phyloP scores from a whole-genome alignment of 35 echinoderm and acorn worm genomes.

The Nesometra sesokonis region DNA sequence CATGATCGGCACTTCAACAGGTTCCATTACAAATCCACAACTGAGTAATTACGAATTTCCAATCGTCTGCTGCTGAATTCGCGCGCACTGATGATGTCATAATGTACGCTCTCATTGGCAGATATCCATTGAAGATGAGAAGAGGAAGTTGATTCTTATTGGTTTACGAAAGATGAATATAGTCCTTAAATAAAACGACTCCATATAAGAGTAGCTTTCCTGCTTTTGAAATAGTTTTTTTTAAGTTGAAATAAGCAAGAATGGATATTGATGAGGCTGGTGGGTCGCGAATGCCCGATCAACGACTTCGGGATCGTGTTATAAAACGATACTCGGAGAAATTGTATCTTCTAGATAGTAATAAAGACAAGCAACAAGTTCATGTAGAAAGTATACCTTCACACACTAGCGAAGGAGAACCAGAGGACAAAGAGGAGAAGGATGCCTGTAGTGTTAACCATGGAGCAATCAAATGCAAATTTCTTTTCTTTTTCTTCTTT shows the following conservation, averaged over 20 bases:
- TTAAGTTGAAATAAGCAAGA: not conserved
- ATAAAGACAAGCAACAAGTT: not conserved
- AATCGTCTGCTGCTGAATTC: not conserved
- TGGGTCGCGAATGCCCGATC: not conserved
- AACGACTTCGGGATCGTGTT: not conserved
- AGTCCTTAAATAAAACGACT: not conserved
- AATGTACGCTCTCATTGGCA: not conserved
- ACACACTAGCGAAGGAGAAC: not conserved
- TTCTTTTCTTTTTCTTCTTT: not conserved
- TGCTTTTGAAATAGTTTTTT: not conserved
- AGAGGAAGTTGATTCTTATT: not conserved
- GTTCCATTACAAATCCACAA: not conserved
- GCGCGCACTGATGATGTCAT: not conserved
- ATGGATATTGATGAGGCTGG: not conserved
- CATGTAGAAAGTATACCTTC: not conserved
- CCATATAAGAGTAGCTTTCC: not conserved
- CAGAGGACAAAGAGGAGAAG: not conserved
- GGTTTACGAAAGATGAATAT: not conserved
- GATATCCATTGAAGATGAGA: not conserved
- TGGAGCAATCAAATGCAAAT: not conserved
- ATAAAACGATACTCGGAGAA: not conserved
- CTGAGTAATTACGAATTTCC: not conserved
- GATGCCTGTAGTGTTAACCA: not conserved
- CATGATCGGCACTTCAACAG: not conserved
- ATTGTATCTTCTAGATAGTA: not conserved